Conservation (phyloP, 2,113 vertebrate genomes). For the Haemorhous mexicanus region DNA sequence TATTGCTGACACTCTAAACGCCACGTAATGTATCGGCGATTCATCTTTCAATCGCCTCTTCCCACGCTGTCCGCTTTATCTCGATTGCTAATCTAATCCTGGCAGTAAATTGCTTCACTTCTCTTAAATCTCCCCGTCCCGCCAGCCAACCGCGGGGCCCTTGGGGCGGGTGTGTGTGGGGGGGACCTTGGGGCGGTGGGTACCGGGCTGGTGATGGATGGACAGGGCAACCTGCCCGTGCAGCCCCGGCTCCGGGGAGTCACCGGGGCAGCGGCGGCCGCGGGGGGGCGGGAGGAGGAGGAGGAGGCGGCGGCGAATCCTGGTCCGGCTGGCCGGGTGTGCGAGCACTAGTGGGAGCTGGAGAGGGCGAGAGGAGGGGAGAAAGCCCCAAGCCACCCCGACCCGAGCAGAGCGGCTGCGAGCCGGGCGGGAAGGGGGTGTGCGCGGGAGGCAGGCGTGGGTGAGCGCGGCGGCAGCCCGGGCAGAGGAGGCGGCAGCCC, state of each 20-base stretch:
- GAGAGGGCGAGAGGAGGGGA: conserved; percentile 57
- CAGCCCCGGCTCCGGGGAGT: not conserved
- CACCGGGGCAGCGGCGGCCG: not conserved
- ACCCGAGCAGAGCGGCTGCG: not conserved
- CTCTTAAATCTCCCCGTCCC: not conserved
- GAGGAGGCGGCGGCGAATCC: not conserved
- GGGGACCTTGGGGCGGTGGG: not conserved
- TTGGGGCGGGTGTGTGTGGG: not conserved
- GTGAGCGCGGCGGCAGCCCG: not conserved
- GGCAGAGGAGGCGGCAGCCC: not conserved
- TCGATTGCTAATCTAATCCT: not conserved
- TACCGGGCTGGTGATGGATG: rapidly evolving
- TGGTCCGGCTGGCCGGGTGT: conserved; percentile 9
- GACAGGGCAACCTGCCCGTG: rapidly evolving
- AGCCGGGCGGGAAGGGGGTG: not conserved
- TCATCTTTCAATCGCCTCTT: not conserved
- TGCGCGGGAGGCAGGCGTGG: not conserved
- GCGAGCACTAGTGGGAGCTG: conserved; percentile 77
- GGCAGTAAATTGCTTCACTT: not conserved
- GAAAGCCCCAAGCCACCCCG: not conserved
- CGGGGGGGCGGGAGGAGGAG: not conserved
- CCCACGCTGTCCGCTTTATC: conserved; percentile 11
- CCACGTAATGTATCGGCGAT: rapidly evolving
- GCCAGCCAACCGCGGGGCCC: not conserved
- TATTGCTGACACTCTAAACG: not conserved